Percentiles rank a stretch among this genome's conserved stretches.
phyloP scores from a whole-genome alignment of 2,888 invertebrate species.

The Metellina segmentata region DNA sequence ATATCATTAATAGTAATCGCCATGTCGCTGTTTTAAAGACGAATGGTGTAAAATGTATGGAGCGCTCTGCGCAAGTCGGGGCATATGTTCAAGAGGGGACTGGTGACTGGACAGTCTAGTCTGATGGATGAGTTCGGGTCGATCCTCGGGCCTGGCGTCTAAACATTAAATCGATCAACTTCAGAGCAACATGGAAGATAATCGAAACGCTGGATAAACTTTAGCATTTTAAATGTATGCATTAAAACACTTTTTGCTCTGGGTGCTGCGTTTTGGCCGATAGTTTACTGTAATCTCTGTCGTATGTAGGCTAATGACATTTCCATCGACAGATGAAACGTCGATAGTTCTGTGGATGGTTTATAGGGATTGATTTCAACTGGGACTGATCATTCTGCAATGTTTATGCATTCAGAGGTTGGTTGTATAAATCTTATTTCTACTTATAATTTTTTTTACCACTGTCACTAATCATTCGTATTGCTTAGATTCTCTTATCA shows the following conservation, averaged over 20 bases:
- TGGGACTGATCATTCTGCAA: too few species aligned
- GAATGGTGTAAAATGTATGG: slow-evolving; percentile 41
- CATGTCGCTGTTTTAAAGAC: slow-evolving; percentile 29
- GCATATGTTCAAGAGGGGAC: slow-evolving; percentile 38
- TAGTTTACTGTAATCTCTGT: not conserved
- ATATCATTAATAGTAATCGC: slow-evolving; percentile 56
- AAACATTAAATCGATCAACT: slow-evolving; percentile 7
- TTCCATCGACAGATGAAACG: not conserved
- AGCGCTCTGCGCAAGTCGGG: not conserved
- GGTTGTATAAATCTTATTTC: not conserved
- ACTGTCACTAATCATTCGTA: not conserved
- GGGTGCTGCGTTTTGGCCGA: not conserved
- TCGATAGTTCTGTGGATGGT: not conserved
- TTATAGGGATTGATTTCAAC: not conserved
- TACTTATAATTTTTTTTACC: not conserved
- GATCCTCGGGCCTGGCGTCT: slow-evolving; percentile 10
- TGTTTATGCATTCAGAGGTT: not conserved
- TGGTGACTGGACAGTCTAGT: slow-evolving; percentile 4
- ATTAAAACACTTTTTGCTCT: not conserved
- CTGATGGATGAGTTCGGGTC: slow-evolving; percentile 26
- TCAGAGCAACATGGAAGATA: not conserved
- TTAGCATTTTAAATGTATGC: not conserved
- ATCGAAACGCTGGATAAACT: not conserved
- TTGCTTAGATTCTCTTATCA: too few species aligned
- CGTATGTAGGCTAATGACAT: not conserved